Evolutionary conservation across 2,113 vertebrate species (phyloP).

Genomic region (Nanorana parkeri): DNA sequence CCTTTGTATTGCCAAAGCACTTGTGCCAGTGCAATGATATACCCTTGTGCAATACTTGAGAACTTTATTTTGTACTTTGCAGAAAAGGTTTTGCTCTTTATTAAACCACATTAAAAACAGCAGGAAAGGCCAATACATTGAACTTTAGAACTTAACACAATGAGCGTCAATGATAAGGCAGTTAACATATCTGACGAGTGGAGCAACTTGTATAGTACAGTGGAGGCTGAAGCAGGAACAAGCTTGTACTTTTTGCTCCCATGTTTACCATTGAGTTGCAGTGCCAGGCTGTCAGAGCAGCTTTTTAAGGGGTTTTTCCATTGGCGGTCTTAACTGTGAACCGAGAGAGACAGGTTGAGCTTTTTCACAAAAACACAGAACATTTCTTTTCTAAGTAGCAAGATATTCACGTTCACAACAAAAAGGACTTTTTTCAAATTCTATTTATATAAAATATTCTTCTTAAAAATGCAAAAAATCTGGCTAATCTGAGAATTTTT

Average conservation of each 20-base stretch:
- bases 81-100: not conserved
- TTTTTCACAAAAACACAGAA: constrained; percentile 59
- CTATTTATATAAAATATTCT: not conserved
- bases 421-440: not conserved
- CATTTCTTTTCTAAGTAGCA: constrained; percentile 57
- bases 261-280: constrained; percentile 61
- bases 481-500: not conserved
- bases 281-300: constrained; percentile 61
- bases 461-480: constrained; percentile 9
- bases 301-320: constrained; percentile 62
- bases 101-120: not conserved
- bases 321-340: constrained; percentile 62
- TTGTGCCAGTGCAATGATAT: not conserved
- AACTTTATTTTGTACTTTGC: not conserved
- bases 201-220: constrained; percentile 45
- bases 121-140: not conserved
- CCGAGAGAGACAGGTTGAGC: constrained; percentile 63
- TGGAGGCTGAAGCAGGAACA: constrained; percentile 56
- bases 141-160: not conserved
- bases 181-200: constrained; percentile 21
- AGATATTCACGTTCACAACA: constrained; percentile 49
- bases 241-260: constrained; percentile 58
- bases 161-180: constrained; percentile 4
- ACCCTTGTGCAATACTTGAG: not conserved
- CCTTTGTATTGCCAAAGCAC: not conserved